phyloP scores from a whole-genome alignment of 2,888 invertebrate genomes.

The Parapristionchus giblindavisi region DNA sequence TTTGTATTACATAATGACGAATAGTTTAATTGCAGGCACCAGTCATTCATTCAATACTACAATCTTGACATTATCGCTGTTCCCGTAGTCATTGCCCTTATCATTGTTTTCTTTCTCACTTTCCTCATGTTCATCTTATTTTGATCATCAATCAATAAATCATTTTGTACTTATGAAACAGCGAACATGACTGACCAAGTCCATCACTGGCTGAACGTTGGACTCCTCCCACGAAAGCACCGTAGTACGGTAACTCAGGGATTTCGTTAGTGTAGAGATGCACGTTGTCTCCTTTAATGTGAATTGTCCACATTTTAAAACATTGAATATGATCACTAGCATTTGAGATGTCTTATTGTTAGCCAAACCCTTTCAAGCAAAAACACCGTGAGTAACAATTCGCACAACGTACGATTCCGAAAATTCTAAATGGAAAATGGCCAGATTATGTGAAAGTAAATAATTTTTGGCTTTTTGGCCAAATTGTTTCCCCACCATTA shows the following conservation, averaged over 20 bases:
- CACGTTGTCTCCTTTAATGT: conserved; percentile 14
- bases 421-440: no score
- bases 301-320: no score
- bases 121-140: not conserved
- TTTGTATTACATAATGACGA: not conserved
- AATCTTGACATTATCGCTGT: conserved; percentile 17
- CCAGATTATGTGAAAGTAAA: no score
- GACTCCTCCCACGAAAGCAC: conserved; percentile 36
- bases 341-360: no score
- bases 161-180: not conserved
- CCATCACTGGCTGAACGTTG: conserved; percentile 11
- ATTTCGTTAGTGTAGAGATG: conserved; percentile 35
- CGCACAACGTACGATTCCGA: no score
- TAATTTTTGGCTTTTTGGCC: no score
- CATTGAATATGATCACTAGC: no score
- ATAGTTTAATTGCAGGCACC: conserved; percentile 9
- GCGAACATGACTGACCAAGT: not conserved
- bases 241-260: conserved; percentile 38
- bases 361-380: no score
- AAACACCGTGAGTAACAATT: no score
- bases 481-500: no score
- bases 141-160: not conserved
- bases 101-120: not conserved
- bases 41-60: conserved; percentile 26
- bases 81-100: not conserved